phyloP scores from a whole-genome alignment of 2,888 invertebrate genomes.

The Adelphocoris suturalis region DNA sequence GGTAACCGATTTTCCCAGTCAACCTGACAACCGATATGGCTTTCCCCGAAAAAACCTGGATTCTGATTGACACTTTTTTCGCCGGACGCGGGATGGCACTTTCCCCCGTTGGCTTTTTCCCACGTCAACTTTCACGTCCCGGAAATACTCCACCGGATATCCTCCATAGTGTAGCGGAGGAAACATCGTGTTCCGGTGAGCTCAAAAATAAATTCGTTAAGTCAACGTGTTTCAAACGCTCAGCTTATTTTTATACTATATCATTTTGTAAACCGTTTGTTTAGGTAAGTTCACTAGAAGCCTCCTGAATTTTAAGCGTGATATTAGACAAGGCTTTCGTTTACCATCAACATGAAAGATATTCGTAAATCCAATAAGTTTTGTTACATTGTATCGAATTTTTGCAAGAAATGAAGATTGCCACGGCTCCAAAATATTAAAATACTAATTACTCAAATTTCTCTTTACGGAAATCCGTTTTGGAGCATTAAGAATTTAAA shows the following conservation, averaged over 20 bases:
- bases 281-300: no score
- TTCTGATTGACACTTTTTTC: constrained; percentile 29
- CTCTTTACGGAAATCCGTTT: no score
- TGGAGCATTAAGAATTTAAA: no score
- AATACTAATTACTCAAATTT: no score
- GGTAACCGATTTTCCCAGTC: constrained; percentile 36
- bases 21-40: constrained; percentile 31
- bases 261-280: background rate
- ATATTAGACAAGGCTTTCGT: no score
- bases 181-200: constrained; percentile 28
- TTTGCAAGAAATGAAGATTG: no score
- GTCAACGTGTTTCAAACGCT: constrained; percentile 14
- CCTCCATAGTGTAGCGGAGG: background rate
- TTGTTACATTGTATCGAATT: no score
- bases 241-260: background rate
- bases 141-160: constrained; percentile 12
- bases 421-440: no score
- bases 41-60: constrained; percentile 7
- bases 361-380: no score
- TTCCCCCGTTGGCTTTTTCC: constrained; percentile 2
- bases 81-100: constrained; percentile 30
- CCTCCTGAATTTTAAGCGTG: no score
- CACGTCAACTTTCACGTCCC: background rate
- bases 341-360: no score
- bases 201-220: constrained; percentile 39